Base-by-base conservation (phyloP, 2,113 vertebrate genomes). In the Takifugu bimaculatus region DNA sequence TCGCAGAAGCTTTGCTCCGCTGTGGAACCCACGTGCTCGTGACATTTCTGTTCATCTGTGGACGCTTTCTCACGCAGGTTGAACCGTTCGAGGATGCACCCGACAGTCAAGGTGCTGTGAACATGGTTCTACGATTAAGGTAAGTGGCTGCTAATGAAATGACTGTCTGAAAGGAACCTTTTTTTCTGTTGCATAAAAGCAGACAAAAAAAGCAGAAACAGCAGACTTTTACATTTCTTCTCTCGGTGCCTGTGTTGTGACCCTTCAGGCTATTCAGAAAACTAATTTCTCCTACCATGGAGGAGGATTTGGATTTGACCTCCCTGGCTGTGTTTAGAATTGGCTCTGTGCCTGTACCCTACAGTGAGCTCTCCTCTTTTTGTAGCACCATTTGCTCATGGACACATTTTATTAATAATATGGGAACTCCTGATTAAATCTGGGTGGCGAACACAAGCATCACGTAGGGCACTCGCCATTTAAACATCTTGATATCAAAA, bases 101-200 rank as follows among this genome's bases (percentile, higher is more conserved):
- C 56, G 90, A 90, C 75, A 89, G 82, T 82, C 90, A 92, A 85
- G 88, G 91, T 79, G 93, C 93, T 0, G 90, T 98, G 82, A 98
- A 97, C 91, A 95, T 98, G 87, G 96, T 98, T 53, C 92, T 98
- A 79, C 93, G 96, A 82, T 91, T 98, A 89, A 96, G 96, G 96
- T 97, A 91, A 95, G 92, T n/a, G 35, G 7, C 6, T 39, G 9
- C 35, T 11, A 39, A 39, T 39, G 29, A 39, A 39, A 39, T 39
- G 1, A 39, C 35, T 10, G 35, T 48, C 45, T 48, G 4, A 48
- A n/a, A 48, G 6, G 5, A 48, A n/a, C 13, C 15, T 48, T 48
- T 48, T 15, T 15, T 6, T 15, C 11, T 13, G 12, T 1, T 6
- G 20, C 6, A 26, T 26, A 52, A 27, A 27, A 13, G 13, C 10